Evolutionary conservation across 2,888 invertebrate genomes (phyloP).

Genomic region (Parasteatoda lunata): DNA sequence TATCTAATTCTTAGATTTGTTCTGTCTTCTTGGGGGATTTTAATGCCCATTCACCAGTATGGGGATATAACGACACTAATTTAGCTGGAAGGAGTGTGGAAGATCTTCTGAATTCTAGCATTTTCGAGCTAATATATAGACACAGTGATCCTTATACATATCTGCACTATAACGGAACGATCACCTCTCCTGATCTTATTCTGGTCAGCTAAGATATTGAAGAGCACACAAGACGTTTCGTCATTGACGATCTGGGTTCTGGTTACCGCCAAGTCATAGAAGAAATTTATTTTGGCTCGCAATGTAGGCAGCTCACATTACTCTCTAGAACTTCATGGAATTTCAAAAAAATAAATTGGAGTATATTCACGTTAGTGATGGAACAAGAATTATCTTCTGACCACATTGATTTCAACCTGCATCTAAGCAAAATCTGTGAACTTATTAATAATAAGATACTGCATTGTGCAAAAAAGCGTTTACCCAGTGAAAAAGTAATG

Average conservation of each 20-base stretch:
- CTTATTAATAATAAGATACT: too few relatives aligned
- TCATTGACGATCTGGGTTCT: conserved; percentile 9
- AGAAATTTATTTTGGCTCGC: background rate
- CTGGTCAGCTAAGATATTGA: background rate
- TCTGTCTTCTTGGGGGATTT: background rate
- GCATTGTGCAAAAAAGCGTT: too few relatives aligned
- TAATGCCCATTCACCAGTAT: background rate
- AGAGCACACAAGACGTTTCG: background rate
- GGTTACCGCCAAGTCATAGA: conserved; percentile 9
- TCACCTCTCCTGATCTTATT: conserved; percentile 5
- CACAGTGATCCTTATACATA: background rate
- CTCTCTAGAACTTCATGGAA: conserved; percentile 1
- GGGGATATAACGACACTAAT: background rate
- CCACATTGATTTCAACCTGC: too few relatives aligned
- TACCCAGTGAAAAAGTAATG: too few relatives aligned
- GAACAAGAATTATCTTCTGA: too few relatives aligned
- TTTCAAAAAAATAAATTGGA: background rate
- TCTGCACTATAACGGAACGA: background rate
- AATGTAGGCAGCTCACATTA: background rate
- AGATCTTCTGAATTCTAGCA: background rate
- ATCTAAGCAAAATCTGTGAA: too few relatives aligned
- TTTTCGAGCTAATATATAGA: background rate
- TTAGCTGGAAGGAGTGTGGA: background rate
- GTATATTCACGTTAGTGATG: too few relatives aligned
- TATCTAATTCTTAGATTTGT: background rate